Percentiles rank a stretch among this genome's conserved stretches.
Conservation (phyloP, 2,797 vertebrate species). For the Silurus aristotelis region DNA sequence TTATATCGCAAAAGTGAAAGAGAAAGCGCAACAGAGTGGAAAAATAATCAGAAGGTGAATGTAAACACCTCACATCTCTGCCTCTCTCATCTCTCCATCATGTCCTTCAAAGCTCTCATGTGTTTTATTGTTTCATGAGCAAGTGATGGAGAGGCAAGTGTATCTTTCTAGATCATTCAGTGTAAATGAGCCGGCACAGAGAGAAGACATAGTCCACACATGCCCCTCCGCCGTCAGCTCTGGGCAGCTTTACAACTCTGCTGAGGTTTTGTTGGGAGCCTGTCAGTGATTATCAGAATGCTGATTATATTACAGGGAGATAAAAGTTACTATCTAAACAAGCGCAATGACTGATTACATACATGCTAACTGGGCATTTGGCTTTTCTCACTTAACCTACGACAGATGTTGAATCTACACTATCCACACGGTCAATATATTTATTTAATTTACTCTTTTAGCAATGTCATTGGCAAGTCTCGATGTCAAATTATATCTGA, state of each 20-base stretch:
- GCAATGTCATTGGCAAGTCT: too few species aligned
- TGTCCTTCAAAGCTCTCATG: constrained; percentile 45
- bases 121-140: constrained; percentile 40
- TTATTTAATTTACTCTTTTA: background rate
- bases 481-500: background rate
- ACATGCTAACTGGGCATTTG: constrained; percentile 30
- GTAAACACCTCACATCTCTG: constrained; percentile 34
- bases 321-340: constrained; percentile 51
- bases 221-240: constrained; percentile 39
- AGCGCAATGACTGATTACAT: constrained; percentile 43
- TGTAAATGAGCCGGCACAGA: constrained; percentile 25
- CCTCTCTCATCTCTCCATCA: constrained; percentile 26
- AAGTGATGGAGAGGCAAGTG: constrained; percentile 40
- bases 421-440: background rate
- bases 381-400: constrained; percentile 20
- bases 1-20: constrained; percentile 62
- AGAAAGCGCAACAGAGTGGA: constrained; percentile 63
- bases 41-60: constrained; percentile 65
- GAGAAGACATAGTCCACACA: constrained; percentile 35
- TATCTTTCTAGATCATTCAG: constrained; percentile 50
- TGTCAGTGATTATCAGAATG: constrained; percentile 51
- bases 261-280: constrained; percentile 29
- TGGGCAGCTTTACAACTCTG: constrained; percentile 20
- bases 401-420: constrained; percentile 11
- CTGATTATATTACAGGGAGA: constrained; percentile 43